Evolutionary conservation across 2,888 invertebrate species (phyloP).

Genomic region (Diaprepes abbreviatus): DNA sequence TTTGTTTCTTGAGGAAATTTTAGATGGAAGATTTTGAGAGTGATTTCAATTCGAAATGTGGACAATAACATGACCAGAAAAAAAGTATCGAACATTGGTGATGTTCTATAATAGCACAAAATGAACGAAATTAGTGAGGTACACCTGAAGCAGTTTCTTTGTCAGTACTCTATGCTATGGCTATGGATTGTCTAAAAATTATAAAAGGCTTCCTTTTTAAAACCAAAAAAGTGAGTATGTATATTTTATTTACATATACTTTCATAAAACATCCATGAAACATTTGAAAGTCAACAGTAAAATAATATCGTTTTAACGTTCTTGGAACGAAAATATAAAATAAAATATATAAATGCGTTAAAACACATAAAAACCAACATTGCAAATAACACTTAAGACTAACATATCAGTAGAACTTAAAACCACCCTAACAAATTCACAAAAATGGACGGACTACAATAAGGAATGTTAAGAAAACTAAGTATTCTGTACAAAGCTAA

Average conservation of each 20-base stretch:
- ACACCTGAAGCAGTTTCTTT: too few species aligned
- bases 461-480: slow-evolving; percentile 41
- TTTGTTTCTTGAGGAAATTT: too few species aligned
- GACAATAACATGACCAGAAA: too few species aligned
- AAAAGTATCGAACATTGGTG: too few species aligned
- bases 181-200: too few species aligned
- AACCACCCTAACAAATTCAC: not conserved
- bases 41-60: too few species aligned
- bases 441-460: slow-evolving; percentile 42
- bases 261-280: not conserved
- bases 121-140: too few species aligned
- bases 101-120: too few species aligned
- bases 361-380: slow-evolving; percentile 33
- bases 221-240: too few species aligned
- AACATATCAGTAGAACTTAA: not conserved
- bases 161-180: too few species aligned
- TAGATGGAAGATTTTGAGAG: too few species aligned
- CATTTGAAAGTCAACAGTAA: slow-evolving; percentile 13
- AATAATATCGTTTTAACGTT: slow-evolving; percentile 31
- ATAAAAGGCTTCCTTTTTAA: too few species aligned
- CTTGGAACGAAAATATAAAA: slow-evolving; percentile 37
- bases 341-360: slow-evolving; percentile 40
- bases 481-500: slow-evolving; percentile 16
- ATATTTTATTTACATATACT: not conserved
- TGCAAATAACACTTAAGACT: slow-evolving; percentile 21